phyloP scores from a whole-genome alignment of 1,140 invertebrate species.

The Goniozus legneri region DNA sequence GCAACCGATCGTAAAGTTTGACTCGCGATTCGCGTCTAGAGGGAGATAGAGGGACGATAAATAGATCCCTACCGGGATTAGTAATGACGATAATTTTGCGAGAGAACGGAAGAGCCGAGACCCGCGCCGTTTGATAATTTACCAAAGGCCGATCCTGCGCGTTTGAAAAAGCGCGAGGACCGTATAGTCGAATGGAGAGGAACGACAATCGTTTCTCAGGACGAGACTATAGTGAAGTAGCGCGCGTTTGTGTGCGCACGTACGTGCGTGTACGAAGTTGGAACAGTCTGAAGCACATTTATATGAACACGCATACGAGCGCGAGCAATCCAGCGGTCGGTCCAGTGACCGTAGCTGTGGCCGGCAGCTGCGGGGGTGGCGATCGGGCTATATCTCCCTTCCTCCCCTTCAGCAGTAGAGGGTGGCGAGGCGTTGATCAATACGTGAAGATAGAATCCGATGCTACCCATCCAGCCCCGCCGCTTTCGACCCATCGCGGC shows the following conservation, averaged over 20 bases:
- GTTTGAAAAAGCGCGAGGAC: too few species aligned
- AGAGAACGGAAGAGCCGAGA: too few species aligned
- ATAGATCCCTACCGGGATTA: background rate
- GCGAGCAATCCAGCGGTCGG: conserved; percentile 45
- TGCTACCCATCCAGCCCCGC: conserved; percentile 46
- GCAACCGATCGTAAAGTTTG: too few species aligned
- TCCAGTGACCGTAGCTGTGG: conserved; percentile 53
- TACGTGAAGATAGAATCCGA: conserved; percentile 57
- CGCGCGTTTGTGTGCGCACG: background rate
- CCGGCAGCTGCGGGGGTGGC: conserved; percentile 49
- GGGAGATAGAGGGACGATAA: too few species aligned
- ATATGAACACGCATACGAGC: conserved; percentile 36
- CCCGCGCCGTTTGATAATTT: too few species aligned
- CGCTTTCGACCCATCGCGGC: too few species aligned
- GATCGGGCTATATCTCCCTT: conserved; percentile 32
- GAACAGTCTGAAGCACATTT: conserved; percentile 14
- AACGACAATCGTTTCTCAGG: background rate
- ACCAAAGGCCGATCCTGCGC: too few species aligned
- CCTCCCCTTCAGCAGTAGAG: conserved; percentile 25
- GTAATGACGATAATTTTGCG: background rate
- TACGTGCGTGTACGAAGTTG: conserved; percentile 1
- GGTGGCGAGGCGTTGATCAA: conserved; percentile 56
- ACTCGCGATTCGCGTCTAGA: too few species aligned
- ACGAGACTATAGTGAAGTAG: background rate
- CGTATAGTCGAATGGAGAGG: background rate